A percentile compares a stretch with the other conserved stretches of the same genome.
These are phyloP conservation scores for Triplophysa siluroides DNA, from an alignment of 2,113 vertebrate species.

Conservation along the genomic window DNA sequence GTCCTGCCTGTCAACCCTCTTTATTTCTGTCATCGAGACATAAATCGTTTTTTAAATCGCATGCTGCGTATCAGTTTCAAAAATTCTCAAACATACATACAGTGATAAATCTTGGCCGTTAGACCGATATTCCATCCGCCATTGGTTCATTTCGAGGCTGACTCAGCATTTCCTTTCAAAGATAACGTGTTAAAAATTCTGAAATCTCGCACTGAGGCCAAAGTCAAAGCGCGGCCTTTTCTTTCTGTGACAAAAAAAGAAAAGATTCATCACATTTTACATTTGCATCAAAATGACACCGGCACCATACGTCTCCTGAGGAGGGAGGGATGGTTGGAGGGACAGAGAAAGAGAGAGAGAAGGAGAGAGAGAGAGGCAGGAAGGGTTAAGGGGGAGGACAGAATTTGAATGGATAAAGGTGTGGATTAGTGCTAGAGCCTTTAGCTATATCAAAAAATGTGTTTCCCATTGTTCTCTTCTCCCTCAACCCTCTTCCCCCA, in stretches of 20 bases:
- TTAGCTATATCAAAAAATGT: constrained; percentile 81
- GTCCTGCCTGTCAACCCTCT: constrained; percentile 1
- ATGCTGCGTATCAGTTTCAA: constrained; percentile 20
- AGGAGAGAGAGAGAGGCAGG: constrained; percentile 33
- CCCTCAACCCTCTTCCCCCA: constrained; percentile 62
- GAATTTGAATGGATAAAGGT: constrained; percentile 74
- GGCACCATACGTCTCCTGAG: constrained; percentile 72
- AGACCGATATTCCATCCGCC: background rate
- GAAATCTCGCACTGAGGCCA: constrained; percentile 27
- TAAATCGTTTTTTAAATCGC: background rate
- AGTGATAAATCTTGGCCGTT: constrained; percentile 2
- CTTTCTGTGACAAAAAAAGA: constrained; percentile 67
- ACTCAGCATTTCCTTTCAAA: constrained; percentile 44
- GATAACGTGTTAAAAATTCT: constrained; percentile 39
- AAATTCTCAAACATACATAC: background rate
- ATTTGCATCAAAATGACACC: constrained; percentile 83
- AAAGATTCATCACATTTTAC: constrained; percentile 82
- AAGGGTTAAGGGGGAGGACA: constrained; percentile 47
- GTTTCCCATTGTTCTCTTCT: constrained; percentile 78
- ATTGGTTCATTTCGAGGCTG: constrained; percentile 21
- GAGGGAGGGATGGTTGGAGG: constrained; percentile 38
- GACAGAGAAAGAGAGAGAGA: constrained; percentile 55
- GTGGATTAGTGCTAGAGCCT: constrained; percentile 78
- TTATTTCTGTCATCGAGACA: background rate
- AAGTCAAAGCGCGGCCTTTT: constrained; percentile 54